Base-by-base conservation (phyloP, 2,797 vertebrate species). In the Sebastes flavidus region DNA sequence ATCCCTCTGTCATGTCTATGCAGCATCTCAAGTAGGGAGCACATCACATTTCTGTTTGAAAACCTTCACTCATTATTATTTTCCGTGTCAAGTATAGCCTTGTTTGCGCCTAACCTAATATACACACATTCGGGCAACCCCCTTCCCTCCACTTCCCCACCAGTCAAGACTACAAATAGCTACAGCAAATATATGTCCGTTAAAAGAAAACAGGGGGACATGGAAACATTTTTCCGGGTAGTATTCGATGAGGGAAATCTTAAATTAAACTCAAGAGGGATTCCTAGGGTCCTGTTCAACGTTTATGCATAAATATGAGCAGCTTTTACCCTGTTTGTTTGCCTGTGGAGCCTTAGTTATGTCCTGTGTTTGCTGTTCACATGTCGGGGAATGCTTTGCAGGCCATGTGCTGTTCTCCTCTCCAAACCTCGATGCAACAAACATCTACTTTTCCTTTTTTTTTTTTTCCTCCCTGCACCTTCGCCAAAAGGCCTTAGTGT, bases 321-420 rank as follows among this genome's bases (percentile, higher is more conserved):
- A 78, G 63, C 54, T 56, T 80, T 89, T 27, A 65, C 86, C 84
- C 81, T 90, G 86, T 94, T 95, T 95, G 91, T 95, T 95, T 95
- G 91, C 88, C 85, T 89, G 83, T 87, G 94, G 93, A 91, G 87
- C 83, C 90, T 42, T 76, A 87, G 91, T 89, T 90, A 88, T 93
- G 93, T 83, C 56, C 74, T 90, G 88, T 95, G 93, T 96, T 95
- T 96, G 95, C 93, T 88, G 93, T 95, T 96, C 94, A 95, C 95
- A 95, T 95, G 94, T 95, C 85, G 85, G 90, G 91, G 94, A 90
- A 90, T 92, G 91, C 88, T 86, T 82, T 77, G 87, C 88, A 42
- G 90, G 82, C 89, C 92, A 92, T 94, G 94, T 95, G 93, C 91
- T 87, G 86, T 89, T 52, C 90, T 91, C 77, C 42, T 85, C 78